Base-by-base conservation (phyloP, 2,888 invertebrate species). In the Aleiodes alternator region DNA sequence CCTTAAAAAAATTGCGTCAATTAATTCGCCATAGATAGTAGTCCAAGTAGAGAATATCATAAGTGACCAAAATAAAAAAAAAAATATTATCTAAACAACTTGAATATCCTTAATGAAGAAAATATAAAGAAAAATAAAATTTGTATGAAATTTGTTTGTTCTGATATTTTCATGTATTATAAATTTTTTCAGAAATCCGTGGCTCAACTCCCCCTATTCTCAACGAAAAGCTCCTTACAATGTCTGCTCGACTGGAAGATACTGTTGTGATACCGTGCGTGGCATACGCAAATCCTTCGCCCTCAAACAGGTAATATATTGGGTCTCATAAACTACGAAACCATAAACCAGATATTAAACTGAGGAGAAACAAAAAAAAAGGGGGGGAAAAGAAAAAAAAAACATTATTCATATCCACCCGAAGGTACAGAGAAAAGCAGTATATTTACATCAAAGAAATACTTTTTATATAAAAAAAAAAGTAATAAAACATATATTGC, bases 251-350 rank as follows among this genome's bases (percentile, higher is more conserved):
- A 72, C 87, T 92, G 72, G 92, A 92, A 72, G 91, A 92, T 81
- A 90, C 90, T 34, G 90, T 92, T 51, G 92, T 93, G 55, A 89
- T 93, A 71, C 92, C 93, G 6, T 93, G 93, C 87, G 92, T 92
- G 51, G 92, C 93, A 29, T 92, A 92, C 83, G 93, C 92, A 14
- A 92, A 91, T 87, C 93, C 93, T 9, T 90, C 91, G 16, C 92
- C 93, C 11, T 88, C 88, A 73, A 90, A 92, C 89, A 90, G 92
- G 93, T 93, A 90, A 90, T 87, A 81, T 53, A 76, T 74, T 55
- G 14, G 14, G 11, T 53, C 61, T 55, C 31, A 23, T 16, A 34
- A 56, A 34, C 66, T 55, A 61, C 53, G 9, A 38, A 16, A 53
- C 16, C 53, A 53, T n/a, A 53, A 43, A 43, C 43, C 53, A 53